Evolutionary conservation across 1,140 invertebrate species (phyloP).

Genomic region (Matsumurasca onukii): DNA sequence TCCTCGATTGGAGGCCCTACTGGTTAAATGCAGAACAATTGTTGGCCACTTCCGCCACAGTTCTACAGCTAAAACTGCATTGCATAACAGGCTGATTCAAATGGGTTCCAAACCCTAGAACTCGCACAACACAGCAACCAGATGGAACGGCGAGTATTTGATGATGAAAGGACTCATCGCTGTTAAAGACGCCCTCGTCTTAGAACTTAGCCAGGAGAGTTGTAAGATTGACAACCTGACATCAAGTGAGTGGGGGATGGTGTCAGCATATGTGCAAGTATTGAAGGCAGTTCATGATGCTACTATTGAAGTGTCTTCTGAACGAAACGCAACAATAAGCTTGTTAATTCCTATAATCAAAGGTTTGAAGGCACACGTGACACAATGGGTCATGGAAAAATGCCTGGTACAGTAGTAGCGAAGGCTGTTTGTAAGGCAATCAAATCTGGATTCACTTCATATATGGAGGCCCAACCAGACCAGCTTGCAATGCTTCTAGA

Average conservation of each 20-base stretch:
- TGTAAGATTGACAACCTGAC: neutral
- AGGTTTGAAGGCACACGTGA: neutral
- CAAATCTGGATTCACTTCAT: neutral
- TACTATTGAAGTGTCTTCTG: neutral
- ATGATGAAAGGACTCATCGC: neutral
- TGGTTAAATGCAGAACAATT: neutral
- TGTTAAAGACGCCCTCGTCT: neutral
- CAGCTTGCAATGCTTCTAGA: neutral
- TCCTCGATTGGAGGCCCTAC: neutral
- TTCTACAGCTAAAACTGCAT: neutral
- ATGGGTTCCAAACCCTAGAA: neutral
- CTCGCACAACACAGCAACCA: neutral
- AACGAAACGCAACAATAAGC: neutral
- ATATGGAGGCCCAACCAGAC: neutral
- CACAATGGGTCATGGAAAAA: neutral
- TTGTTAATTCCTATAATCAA: neutral
- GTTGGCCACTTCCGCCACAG: neutral
- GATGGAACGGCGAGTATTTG: neutral
- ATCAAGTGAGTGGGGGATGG: neutral
- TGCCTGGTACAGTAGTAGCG: neutral
- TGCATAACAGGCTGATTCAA: neutral
- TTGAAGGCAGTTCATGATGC: neutral
- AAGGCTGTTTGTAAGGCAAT: neutral
- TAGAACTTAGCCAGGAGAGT: neutral
- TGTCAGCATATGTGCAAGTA: neutral